These are phyloP conservation scores for Pogona vitticeps DNA, from an alignment of 2,113 vertebrate species.

Conservation along the genomic window DNA sequence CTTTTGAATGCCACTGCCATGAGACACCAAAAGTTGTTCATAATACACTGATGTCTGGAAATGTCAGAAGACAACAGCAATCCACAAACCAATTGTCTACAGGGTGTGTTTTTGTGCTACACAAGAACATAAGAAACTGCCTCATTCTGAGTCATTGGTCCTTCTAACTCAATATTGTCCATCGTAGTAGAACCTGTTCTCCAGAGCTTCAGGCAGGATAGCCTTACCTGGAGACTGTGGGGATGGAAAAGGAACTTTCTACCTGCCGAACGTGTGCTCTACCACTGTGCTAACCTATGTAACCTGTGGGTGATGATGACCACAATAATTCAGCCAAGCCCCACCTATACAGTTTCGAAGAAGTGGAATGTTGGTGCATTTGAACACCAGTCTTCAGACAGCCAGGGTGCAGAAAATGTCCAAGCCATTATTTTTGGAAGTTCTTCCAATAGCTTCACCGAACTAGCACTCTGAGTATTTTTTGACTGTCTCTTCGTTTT, in stretches of 20 bases:
- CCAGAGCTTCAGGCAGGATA: too few relatives aligned
- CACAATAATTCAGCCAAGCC: background rate
- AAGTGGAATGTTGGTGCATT: constrained; percentile 2
- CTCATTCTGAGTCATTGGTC: too few relatives aligned
- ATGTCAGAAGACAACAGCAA: background rate
- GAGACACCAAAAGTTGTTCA: background rate
- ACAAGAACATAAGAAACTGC: too few relatives aligned
- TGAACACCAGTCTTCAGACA: constrained; percentile 4
- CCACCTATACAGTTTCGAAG: background rate
- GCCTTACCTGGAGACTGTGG: too few relatives aligned
- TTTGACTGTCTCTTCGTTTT: background rate
- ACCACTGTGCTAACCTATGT: background rate
- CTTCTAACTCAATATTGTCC: too few relatives aligned
- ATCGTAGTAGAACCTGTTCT: too few relatives aligned
- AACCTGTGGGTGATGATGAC: background rate
- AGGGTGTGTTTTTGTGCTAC: too few relatives aligned
- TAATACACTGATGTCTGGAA: too few relatives aligned
- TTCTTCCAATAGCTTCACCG: background rate
- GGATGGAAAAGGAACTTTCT: too few relatives aligned
- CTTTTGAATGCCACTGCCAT: constrained; percentile 55
- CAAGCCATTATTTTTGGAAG: too few relatives aligned
- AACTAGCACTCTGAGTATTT: constrained; percentile 1
- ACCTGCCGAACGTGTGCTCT: too few relatives aligned
- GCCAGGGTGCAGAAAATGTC: background rate
- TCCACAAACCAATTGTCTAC: background rate